Percentiles rank a stretch among this genome's conserved stretches.
These are phyloP conservation scores for Hozukius guyotensis DNA, from an alignment of 2,797 vertebrate species.

Conservation along the genomic window DNA sequence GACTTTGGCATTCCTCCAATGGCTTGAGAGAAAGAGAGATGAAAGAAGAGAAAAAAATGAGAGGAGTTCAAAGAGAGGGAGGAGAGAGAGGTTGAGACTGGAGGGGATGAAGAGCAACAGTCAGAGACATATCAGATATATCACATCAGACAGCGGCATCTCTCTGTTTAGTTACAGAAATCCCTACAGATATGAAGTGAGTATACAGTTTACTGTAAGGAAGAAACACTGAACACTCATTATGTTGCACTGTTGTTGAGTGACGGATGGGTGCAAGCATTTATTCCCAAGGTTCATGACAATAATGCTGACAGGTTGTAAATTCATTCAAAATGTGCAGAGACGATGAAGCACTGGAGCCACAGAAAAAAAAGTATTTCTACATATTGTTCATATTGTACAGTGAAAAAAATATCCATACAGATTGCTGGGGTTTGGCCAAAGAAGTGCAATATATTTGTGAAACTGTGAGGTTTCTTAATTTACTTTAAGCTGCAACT, in stretches of 20 bases:
- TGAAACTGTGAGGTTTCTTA: not conserved
- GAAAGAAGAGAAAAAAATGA: constrained; percentile 30
- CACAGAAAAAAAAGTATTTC: not conserved
- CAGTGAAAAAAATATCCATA: not conserved
- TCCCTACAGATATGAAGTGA: not conserved
- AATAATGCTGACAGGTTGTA: not conserved
- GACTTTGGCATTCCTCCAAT: constrained; percentile 42
- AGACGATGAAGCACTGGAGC: not conserved
- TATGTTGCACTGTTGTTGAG: not conserved
- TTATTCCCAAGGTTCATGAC: not conserved
- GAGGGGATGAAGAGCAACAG: not conserved
- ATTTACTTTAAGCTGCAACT: not conserved
- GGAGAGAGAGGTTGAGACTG: not conserved
- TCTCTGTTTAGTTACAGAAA: not conserved
- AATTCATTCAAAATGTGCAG: not conserved
- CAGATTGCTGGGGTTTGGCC: not conserved
- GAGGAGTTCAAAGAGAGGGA: constrained; percentile 23
- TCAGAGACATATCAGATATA: not conserved
- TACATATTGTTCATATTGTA: not conserved
- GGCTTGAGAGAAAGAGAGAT: constrained; percentile 28
- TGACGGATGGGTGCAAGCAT: not conserved
- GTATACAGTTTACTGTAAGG: not conserved
- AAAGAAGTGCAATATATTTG: not conserved
- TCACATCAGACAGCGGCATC: not conserved
- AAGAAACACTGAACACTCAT: not conserved